These are phyloP conservation scores for Hypsibius dujardini DNA, from an alignment of 1,140 invertebrate genomes.

Conservation along the genomic window DNA sequence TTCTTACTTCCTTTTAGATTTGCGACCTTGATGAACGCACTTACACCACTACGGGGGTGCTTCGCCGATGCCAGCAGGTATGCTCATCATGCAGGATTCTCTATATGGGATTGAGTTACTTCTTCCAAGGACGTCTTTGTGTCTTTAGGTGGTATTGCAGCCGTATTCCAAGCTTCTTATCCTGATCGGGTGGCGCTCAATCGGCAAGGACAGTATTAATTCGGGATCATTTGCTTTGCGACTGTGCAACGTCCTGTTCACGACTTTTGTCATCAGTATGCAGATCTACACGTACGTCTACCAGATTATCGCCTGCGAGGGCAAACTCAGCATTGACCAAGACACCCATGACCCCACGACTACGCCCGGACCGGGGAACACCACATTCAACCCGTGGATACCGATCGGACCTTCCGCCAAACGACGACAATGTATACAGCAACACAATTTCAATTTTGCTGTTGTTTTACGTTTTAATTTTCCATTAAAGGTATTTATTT, in stretches of 20 bases:
- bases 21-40: slow-evolving; percentile 1
- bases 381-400: not conserved
- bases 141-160: not conserved
- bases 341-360: not conserved
- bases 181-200: not conserved
- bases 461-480: too few species aligned
- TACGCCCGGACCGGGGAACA: not conserved
- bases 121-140: not conserved
- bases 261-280: not conserved
- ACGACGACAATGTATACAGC: not conserved
- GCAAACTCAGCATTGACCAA: not conserved
- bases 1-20: not conserved
- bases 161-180: not conserved
- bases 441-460: too few species aligned
- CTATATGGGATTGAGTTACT: not conserved
- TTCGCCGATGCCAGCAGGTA: slow-evolving; percentile 13
- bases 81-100: not conserved
- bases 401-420: not conserved
- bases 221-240: not conserved
- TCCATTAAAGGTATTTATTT: too few species aligned
- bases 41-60: not conserved
- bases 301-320: slow-evolving; percentile 5
- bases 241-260: not conserved
- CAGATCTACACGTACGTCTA: slow-evolving; percentile 13
- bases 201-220: not conserved